Conservation (phyloP, 1,140 invertebrate species). For the Drosophila ananassae region DNA sequence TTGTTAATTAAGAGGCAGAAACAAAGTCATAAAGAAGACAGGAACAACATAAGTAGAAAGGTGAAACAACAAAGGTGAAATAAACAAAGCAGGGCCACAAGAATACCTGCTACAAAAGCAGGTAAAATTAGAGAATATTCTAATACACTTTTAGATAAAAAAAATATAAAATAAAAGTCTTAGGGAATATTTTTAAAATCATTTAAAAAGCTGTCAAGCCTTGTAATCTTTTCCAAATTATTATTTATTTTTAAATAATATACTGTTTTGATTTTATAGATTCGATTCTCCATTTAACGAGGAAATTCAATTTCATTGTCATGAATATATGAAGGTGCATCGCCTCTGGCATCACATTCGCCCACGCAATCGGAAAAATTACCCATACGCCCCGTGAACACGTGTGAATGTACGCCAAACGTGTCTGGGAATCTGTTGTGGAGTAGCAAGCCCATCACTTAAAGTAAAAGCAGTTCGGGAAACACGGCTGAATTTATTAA, state of each 20-base stretch:
- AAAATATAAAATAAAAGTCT: no score
- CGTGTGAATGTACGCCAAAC: slow-evolving; percentile 42
- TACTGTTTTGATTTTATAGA: background rate
- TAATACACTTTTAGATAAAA: background rate
- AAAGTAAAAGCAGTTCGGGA: slow-evolving; percentile 11
- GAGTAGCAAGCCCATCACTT: slow-evolving; percentile 19
- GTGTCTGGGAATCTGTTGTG: slow-evolving; percentile 72
- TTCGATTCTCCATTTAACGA: slow-evolving; percentile 67
- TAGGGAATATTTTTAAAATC: no score
- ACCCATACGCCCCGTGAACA: slow-evolving; percentile 60
- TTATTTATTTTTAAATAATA: no score
- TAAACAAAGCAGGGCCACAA: slow-evolving; percentile 12
- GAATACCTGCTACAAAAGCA: background rate
- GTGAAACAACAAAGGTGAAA: slow-evolving; percentile 26
- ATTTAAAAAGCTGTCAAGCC: no score
- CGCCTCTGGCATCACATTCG: background rate
- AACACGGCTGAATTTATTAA: slow-evolving; percentile 62
- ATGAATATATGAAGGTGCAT: slow-evolving; percentile 53
- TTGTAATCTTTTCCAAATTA: no score
- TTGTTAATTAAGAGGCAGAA: slow-evolving; percentile 80
- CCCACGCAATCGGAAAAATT: slow-evolving; percentile 53
- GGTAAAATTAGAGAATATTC: background rate
- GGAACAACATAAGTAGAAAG: slow-evolving; percentile 30
- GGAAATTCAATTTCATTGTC: slow-evolving; percentile 80
- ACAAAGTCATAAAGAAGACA: slow-evolving; percentile 76